Base-by-base conservation (phyloP, 1,140 invertebrate species). In the Araneus ventricosus region DNA sequence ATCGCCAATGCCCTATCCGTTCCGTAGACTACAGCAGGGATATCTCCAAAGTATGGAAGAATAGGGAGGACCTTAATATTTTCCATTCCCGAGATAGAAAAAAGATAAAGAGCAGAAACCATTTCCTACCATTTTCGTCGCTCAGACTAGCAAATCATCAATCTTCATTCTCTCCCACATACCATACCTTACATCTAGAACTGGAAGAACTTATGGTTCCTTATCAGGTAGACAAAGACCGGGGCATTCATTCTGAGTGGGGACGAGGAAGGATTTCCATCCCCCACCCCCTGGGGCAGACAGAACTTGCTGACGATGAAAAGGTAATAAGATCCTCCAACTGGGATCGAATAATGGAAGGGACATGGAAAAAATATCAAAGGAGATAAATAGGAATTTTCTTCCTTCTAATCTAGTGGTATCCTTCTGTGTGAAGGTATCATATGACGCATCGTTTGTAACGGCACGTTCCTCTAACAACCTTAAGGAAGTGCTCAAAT, bases 81-180 rank as follows among this genome's bases (percentile, higher is more conserved):
- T 34, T 20, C 70, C 30, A 75, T 20, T 75, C 70, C 80, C 39
- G 6, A 84, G 80, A 52, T 41, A 84, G 39, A 52, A 84, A 82
- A 41, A 45, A 45, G 39, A 45, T n/a, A 84, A 45, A 24, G n/a
- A n/a, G 30, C 34, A 27, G 52, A 52, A 52, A 84, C 80, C 80
- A 45, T 52, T 84, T 84, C 24, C 80, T 24, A 41, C 20, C 39
- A 41, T 80, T 80, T 80, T 80, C 79, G 24, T 84, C n/a, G 80
- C 37, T 24, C 80, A 45, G 45, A 84, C 80, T 45, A 27, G 27
- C 39, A 84, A 45, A 41, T 84, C 80, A 45, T 84, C 39, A 52
- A 84, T 75, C 70, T 75, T 75, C 70, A 37, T 75, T 75, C 70
- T 4, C 3, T 4, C 10, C 10, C 27, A 3, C 30, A 30, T 4